Base-by-base conservation (phyloP, 2,888 invertebrate genomes). In the Sisyra terminalis region DNA sequence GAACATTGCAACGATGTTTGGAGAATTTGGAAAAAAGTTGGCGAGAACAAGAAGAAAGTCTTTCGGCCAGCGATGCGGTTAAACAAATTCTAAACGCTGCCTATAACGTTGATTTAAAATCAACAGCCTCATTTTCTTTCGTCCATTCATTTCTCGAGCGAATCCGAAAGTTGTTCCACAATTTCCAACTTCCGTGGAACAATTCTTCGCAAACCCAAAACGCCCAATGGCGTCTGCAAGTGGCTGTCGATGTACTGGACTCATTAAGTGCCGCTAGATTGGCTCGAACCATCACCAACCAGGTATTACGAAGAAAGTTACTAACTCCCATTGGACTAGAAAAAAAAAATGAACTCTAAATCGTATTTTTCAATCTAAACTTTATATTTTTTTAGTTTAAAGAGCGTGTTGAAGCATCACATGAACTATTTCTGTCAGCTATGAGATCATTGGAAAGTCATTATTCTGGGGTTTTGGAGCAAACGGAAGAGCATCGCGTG, bases 401-500 rank as follows among this genome's bases (percentile, higher is more conserved):
- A 49, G 86, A 87, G 50, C 69, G 81, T 38, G 63, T 89, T 29
- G 74, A 73, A 51, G 66, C 71, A 3, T 84, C 87, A 0, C 89
- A 89, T 56, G 84, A 84, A 53, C 63, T 75, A 1, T 89, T 87
- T 59, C 75, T 78, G 51, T 61, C 73, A 0, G 83, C 86, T 9
- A 67, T 89, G 44, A 64, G 73, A 17, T 71, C 79, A 31, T 61
- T 89, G 10, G 80, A 82, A 55, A 63, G 70, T 29, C 77, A 81
- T 50, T 70, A 86, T 44, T 73, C 73, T 0, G 77, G 75, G 5
- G 70, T 82, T 40, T 59, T 89, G 45, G 83, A 83, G 51, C 76
- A 79, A 52, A 85, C 86, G 0, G 87, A 87, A 53, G 86, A 86
- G 48, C 75, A 80, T 51, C 73, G 86, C 49, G 66, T 81, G 42